Percentiles rank a stretch among this genome's conserved stretches.
phyloP scores from a whole-genome alignment of 2,888 invertebrate genomes.

The Melieria crassipennis region DNA sequence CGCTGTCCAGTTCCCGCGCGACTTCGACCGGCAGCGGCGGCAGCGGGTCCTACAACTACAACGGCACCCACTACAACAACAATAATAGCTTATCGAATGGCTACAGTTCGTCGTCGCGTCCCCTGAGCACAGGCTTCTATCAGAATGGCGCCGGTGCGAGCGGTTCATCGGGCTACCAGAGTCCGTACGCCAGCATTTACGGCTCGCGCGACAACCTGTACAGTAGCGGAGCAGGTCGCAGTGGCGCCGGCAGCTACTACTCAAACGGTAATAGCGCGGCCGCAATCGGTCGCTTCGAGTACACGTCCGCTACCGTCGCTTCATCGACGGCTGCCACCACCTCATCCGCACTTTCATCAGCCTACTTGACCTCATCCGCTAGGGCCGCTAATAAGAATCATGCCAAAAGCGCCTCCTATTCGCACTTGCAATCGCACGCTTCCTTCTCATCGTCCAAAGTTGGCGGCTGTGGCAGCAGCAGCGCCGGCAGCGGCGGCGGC shows the following conservation, averaged over 20 bases:
- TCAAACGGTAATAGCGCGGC: conserved; percentile 53
- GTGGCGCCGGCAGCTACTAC: conserved; percentile 51
- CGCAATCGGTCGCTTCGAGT: conserved; percentile 48
- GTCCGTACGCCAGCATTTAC: conserved; percentile 62
- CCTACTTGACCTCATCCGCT: conserved; percentile 23
- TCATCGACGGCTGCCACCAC: conserved; percentile 36
- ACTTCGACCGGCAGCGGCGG: conserved; percentile 40
- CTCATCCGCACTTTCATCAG: conserved; percentile 38
- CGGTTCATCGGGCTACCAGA: conserved; percentile 54
- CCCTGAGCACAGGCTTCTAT: conserved; percentile 63
- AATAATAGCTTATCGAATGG: conserved; percentile 41
- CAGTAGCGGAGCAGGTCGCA: conserved; percentile 46
- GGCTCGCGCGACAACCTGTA: conserved; percentile 63
- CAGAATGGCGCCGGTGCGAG: conserved; percentile 45
- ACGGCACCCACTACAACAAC: conserved; percentile 47
- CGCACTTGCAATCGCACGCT: conserved; percentile 27
- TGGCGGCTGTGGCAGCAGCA: background rate
- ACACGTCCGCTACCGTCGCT: conserved; percentile 33
- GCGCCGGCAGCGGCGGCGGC: conserved; percentile 34
- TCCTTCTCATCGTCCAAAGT: conserved; percentile 3
- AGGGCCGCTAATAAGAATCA: conserved; percentile 39
- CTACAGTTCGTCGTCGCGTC: conserved; percentile 52
- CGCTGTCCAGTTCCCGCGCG: conserved; percentile 68
- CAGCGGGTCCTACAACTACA: conserved; percentile 48
- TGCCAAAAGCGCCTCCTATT: conserved; percentile 36